These are phyloP conservation scores for Otus scops DNA, from an alignment of 2,797 vertebrate species.

Conservation along the genomic window DNA sequence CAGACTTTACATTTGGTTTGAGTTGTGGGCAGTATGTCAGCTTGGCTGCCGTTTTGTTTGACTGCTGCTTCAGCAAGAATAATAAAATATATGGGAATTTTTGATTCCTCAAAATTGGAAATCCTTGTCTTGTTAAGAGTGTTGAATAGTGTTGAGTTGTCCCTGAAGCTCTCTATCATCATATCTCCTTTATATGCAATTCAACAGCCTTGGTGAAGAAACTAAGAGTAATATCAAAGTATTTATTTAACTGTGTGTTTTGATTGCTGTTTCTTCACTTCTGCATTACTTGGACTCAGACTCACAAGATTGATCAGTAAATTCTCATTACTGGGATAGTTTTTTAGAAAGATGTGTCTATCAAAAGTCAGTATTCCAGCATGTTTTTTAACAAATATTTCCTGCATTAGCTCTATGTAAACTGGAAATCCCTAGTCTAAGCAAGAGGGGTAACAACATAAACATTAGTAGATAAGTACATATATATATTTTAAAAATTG, in stretches of 20 bases:
- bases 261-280: background rate
- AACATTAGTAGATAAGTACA: background rate
- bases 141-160: background rate
- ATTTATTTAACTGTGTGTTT: background rate
- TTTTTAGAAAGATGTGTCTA: background rate
- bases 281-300: background rate
- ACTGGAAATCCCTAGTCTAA: background rate
- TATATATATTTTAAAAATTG: background rate
- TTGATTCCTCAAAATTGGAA: background rate
- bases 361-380: background rate
- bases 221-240: background rate
- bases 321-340: background rate
- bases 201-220: background rate
- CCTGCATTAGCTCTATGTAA: background rate
- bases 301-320: background rate
- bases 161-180: background rate
- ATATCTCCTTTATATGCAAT: background rate
- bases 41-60: background rate
- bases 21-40: background rate
- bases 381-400: background rate
- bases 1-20: background rate
- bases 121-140: background rate
- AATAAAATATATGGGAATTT: background rate
- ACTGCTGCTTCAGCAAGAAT: background rate
- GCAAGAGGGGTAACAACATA: background rate